phyloP scores from a whole-genome alignment of 1,140 invertebrate species.

The Caenorhabditis remanei region DNA sequence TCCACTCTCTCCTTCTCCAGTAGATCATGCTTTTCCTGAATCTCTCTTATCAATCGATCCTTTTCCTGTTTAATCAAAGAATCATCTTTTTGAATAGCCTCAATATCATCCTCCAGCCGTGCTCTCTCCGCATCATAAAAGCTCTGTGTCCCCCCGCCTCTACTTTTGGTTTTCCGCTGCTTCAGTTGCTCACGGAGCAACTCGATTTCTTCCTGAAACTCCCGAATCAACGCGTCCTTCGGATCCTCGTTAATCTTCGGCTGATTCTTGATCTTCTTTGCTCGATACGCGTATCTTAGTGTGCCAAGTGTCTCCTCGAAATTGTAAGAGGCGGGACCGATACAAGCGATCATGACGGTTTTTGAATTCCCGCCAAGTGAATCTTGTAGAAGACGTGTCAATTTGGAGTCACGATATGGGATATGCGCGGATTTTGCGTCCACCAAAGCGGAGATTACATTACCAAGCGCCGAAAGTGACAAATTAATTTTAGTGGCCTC shows the following conservation, averaged over 20 bases:
- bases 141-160: slow-evolving; percentile 40
- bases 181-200: slow-evolving; percentile 75
- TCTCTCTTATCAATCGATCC: slow-evolving; percentile 27
- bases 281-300: slow-evolving; percentile 90
- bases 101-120: slow-evolving; percentile 29
- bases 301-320: slow-evolving; percentile 94
- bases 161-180: slow-evolving; percentile 77
- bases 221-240: slow-evolving; percentile 88
- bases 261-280: slow-evolving; percentile 96
- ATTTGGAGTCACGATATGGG: slow-evolving; percentile 93
- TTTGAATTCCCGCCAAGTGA: slow-evolving; percentile 94
- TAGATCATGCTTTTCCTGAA: slow-evolving; percentile 39
- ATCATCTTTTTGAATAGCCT: slow-evolving; percentile 59
- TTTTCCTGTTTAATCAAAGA: slow-evolving; percentile 41
- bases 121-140: background rate
- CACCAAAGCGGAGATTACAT: slow-evolving; percentile 93
- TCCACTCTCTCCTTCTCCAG: slow-evolving; percentile 47
- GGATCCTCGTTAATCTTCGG: slow-evolving; percentile 95
- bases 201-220: slow-evolving; percentile 83
- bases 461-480: slow-evolving; percentile 91
- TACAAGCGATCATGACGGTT: slow-evolving; percentile 96
- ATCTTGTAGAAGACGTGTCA: slow-evolving; percentile 92
- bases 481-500: slow-evolving; percentile 96
- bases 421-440: slow-evolving; percentile 86
- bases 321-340: slow-evolving; percentile 94